Evolutionary conservation across 2,797 vertebrate genomes (phyloP).

Genomic region (Lagocephalus sceleratus): DNA sequence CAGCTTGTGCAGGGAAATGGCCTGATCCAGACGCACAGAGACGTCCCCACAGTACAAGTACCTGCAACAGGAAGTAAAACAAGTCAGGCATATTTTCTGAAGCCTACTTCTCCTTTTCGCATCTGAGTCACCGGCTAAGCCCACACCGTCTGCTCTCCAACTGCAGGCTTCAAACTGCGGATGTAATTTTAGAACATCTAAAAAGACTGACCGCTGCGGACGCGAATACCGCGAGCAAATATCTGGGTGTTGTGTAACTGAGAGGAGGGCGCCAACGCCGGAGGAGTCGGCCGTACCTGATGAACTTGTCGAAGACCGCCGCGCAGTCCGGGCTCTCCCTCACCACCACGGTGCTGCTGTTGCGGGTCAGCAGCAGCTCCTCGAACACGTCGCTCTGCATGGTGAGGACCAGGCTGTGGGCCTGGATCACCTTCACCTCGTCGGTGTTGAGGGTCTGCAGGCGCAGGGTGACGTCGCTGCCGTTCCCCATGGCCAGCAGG

Average conservation of each 20-base stretch:
- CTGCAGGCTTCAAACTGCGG: constrained; percentile 31
- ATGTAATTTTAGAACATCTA: constrained; percentile 45
- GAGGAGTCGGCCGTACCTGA: constrained; percentile 76
- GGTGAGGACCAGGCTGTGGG: constrained; percentile 87
- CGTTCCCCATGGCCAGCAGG: constrained; percentile 82
- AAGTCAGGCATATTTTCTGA: constrained; percentile 1
- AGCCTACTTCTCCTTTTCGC: constrained; percentile 18
- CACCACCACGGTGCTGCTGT: constrained; percentile 71
- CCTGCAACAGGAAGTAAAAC: constrained; percentile 63
- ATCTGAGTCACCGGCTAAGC: constrained; percentile 54
- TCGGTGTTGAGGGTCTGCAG: constrained; percentile 83
- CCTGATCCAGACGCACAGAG: constrained; percentile 85
- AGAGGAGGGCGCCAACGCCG: not conserved
- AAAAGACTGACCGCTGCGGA: constrained; percentile 18
- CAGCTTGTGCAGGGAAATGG: constrained; percentile 87
- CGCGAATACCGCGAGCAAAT: constrained; percentile 13
- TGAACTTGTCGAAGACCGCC: constrained; percentile 89
- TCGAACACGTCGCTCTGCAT: constrained; percentile 90
- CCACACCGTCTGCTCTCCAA: constrained; percentile 42
- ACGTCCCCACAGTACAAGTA: constrained; percentile 95
- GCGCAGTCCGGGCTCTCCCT: constrained; percentile 80
- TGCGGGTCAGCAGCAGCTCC: constrained; percentile 83
- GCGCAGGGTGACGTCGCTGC: constrained; percentile 85
- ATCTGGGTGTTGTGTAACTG: too few species aligned
- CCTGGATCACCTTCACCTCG: constrained; percentile 90